phyloP scores from a whole-genome alignment of 2,113 vertebrate species.

The Caranx ignobilis region DNA sequence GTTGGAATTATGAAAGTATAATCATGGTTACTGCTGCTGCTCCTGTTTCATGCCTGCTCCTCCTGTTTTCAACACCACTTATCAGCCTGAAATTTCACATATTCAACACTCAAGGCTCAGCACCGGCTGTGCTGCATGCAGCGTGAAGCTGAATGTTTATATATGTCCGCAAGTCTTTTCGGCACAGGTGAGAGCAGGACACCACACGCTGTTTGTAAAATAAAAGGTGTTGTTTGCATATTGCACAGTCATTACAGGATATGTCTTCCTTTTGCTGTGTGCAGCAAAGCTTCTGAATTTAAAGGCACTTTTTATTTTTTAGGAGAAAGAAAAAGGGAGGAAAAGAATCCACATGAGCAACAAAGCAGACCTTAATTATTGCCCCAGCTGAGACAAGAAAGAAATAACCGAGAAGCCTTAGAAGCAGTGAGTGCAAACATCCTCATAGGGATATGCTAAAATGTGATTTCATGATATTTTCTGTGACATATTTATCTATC shows the following conservation, averaged over 20 bases:
- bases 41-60: constrained; percentile 3
- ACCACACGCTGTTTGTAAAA: constrained; percentile 33
- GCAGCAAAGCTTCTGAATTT: constrained; percentile 48
- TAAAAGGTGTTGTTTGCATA: constrained; percentile 60
- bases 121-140: constrained; percentile 23
- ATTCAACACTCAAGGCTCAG: constrained; percentile 9
- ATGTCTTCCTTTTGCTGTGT: constrained; percentile 37
- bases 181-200: neutral
- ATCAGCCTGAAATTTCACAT: constrained; percentile 8
- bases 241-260: constrained; percentile 64
- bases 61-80: constrained; percentile 34
- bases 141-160: neutral
- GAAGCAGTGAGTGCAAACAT: neutral
- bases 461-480: neutral
- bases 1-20: constrained; percentile 44
- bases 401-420: neutral
- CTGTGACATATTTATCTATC: neutral
- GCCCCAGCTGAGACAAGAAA: constrained; percentile 23
- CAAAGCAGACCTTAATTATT: constrained; percentile 51
- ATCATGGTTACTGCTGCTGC: constrained; percentile 21
- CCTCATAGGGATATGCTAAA: neutral
- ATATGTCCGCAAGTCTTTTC: neutral
- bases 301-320: constrained; percentile 23
- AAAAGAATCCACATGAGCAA: constrained; percentile 28
- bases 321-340: neutral